phyloP scores from a whole-genome alignment of 2,113 vertebrate species.

The Ceratotherium simum region DNA sequence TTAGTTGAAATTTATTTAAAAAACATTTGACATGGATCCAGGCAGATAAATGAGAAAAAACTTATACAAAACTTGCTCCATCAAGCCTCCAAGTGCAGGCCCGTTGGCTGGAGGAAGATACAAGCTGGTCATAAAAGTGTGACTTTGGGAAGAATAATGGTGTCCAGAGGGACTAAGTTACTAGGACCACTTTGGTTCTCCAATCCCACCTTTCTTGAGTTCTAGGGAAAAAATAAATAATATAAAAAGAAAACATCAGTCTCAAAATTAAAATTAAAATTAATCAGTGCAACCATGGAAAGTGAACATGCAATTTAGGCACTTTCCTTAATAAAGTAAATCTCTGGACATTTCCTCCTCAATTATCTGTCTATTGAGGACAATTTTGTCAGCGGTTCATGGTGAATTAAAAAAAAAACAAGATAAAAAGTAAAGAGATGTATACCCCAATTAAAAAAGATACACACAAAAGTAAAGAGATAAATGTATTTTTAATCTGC shows the following conservation, averaged over 20 bases:
- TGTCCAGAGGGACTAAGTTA: neutral
- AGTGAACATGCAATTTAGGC: neutral
- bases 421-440: neutral
- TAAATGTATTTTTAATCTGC: neutral
- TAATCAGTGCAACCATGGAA: neutral
- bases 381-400: neutral
- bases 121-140: neutral
- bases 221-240: neutral
- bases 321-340: neutral
- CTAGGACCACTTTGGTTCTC: neutral
- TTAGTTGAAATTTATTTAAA: conserved; percentile 40
- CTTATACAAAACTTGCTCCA: neutral
- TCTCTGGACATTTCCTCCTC: neutral
- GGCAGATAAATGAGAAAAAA: neutral
- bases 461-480: neutral
- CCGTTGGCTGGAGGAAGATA: neutral
- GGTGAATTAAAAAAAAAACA: neutral
- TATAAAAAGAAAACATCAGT: neutral
- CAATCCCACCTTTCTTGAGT: neutral
- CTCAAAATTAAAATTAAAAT: neutral
- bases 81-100: neutral
- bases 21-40: neutral
- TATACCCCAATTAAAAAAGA: neutral
- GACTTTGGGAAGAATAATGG: neutral
- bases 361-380: neutral